Evolutionary conservation across 2,888 invertebrate genomes (phyloP).

Genomic region (Hydraecia micacea): DNA sequence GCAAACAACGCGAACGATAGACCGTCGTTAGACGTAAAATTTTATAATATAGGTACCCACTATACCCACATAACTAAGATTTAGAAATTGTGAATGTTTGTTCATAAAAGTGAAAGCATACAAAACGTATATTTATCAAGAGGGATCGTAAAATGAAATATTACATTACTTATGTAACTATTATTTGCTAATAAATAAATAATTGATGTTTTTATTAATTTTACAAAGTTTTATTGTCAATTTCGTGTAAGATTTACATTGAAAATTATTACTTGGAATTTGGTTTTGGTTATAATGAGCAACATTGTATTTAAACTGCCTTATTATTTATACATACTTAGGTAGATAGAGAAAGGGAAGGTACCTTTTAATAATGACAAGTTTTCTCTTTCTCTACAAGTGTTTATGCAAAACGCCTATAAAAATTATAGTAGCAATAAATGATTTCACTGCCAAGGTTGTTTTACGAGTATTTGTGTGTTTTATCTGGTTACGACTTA

Average conservation of each 20-base stretch:
- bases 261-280: constrained; percentile 47
- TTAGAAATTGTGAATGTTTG: constrained; percentile 72
- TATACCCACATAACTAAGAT: constrained; percentile 42
- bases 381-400: constrained; percentile 33
- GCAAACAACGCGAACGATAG: constrained; percentile 51
- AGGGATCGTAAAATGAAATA: constrained; percentile 56
- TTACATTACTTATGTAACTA: constrained; percentile 55
- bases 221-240: constrained; percentile 38
- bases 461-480: not conserved
- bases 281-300: constrained; percentile 18
- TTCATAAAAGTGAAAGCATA: constrained; percentile 73
- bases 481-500: not conserved
- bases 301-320: constrained; percentile 36
- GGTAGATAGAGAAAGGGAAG: constrained; percentile 11
- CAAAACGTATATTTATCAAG: constrained; percentile 61
- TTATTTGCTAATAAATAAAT: constrained; percentile 37
- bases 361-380: constrained; percentile 6
- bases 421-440: constrained; percentile 36
- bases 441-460: constrained; percentile 16
- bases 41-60: constrained; percentile 38
- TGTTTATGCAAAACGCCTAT: constrained; percentile 41
- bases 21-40: constrained; percentile 49
- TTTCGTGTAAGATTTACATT: constrained; percentile 42
- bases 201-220: constrained; percentile 41
- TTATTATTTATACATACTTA: constrained; percentile 13